phyloP scores from a whole-genome alignment of 2,797 vertebrate genomes.

The Gobionotothen gibberifrons region DNA sequence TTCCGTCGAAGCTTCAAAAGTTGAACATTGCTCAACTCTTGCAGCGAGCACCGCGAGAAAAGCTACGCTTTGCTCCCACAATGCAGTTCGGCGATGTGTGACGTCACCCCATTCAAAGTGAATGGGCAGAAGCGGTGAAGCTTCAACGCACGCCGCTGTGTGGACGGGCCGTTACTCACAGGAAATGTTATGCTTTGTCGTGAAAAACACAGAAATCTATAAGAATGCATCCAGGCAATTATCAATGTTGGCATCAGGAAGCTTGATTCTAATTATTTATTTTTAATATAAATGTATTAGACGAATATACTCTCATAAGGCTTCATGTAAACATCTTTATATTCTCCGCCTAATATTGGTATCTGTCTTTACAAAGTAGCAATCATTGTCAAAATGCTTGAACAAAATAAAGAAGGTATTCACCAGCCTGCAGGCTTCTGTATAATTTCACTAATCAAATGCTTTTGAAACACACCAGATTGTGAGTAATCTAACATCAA shows the following conservation, averaged over 20 bases:
- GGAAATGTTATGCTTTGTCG: slow-evolving; percentile 26
- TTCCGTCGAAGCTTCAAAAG: too few relatives aligned
- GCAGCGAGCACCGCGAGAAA: too few relatives aligned
- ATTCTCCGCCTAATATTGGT: background rate
- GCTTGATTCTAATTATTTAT: background rate
- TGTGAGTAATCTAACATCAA: background rate
- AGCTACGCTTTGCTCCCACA: too few relatives aligned
- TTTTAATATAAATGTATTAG: slow-evolving; percentile 36
- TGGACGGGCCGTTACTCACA: too few relatives aligned
- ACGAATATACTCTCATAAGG: slow-evolving; percentile 12
- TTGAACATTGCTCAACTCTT: too few relatives aligned
- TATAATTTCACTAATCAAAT: slow-evolving; percentile 10
- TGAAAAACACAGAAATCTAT: slow-evolving; percentile 16
- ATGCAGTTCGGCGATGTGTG: too few relatives aligned
- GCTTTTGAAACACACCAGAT: background rate
- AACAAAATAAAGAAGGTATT: slow-evolving; percentile 9
- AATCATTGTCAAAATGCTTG: background rate
- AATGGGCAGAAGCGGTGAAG: too few relatives aligned
- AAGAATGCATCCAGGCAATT: slow-evolving; percentile 16
- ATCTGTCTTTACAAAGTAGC: background rate
- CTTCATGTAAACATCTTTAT: slow-evolving; percentile 12
- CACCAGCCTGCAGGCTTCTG: slow-evolving; percentile 1
- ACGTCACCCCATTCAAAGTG: too few relatives aligned
- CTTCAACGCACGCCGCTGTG: too few relatives aligned
- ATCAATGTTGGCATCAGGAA: slow-evolving; percentile 13